Evolutionary conservation across 2,113 vertebrate species (phyloP).

Genomic region (Accipiter virgatus): DNA sequence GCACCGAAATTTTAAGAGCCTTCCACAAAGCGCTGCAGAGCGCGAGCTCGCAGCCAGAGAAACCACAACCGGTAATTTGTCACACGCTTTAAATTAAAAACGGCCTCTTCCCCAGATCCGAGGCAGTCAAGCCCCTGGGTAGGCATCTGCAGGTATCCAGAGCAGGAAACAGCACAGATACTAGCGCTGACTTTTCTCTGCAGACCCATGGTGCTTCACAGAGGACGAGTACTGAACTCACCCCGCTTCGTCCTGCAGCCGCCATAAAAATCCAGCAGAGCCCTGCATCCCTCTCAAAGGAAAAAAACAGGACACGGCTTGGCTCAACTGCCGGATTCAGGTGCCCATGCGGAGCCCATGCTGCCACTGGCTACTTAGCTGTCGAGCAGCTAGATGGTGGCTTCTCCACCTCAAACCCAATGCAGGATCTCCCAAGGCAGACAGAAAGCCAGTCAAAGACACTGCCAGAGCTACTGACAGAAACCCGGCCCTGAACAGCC

Average conservation of each 20-base stretch:
- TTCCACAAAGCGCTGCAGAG: not conserved
- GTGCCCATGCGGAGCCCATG: accelerated
- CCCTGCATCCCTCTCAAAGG: not conserved
- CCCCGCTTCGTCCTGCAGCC: not conserved
- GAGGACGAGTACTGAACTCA: accelerated
- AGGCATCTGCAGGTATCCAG: not conserved
- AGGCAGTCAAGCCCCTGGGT: not conserved
- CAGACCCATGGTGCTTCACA: accelerated
- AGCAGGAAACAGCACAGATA: not conserved
- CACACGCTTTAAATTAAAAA: not conserved
- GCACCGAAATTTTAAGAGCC: not conserved
- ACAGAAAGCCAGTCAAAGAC: not conserved
- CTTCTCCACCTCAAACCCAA: not conserved
- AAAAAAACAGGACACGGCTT: accelerated
- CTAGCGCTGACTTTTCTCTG: not conserved
- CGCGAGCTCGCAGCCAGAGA: accelerated
- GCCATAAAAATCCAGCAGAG: not conserved
- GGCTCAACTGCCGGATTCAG: not conserved
- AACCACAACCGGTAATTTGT: not conserved
- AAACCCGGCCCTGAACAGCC: accelerated
- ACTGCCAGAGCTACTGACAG: accelerated
- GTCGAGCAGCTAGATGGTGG: accelerated
- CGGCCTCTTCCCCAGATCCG: not conserved
- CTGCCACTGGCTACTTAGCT: not conserved
- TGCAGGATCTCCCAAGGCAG: not conserved